Conservation (phyloP, 2,113 vertebrate species). For the Apaloderma vittatum region DNA sequence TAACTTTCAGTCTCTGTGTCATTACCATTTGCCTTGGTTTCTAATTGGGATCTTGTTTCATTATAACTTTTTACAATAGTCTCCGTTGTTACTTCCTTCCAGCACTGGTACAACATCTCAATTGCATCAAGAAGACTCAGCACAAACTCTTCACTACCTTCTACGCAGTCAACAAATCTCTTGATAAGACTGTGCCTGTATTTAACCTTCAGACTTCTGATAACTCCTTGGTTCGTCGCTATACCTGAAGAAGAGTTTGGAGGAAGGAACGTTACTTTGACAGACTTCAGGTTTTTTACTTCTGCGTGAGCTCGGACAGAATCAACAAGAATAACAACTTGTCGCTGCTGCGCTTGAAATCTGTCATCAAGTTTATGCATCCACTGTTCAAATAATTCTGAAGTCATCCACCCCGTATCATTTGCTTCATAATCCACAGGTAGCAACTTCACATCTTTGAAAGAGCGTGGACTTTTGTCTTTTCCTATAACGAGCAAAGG, state of each 20-base stretch:
- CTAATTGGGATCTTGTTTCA: conserved; percentile 63
- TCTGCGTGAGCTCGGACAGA: conserved; percentile 69
- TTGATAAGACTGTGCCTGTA: conserved; percentile 74
- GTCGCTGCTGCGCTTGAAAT: conserved; percentile 75
- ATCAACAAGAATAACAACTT: conserved; percentile 71
- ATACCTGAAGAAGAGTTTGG: conserved; percentile 47
- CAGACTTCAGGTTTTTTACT: conserved; percentile 70
- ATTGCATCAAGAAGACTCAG: conserved; percentile 74
- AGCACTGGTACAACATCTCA: conserved; percentile 74
- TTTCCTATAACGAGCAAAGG: conserved; percentile 79
- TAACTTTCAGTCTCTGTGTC: not conserved
- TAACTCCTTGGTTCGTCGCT: conserved; percentile 62
- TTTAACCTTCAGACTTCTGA: conserved; percentile 77
- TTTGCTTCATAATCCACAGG: conserved; percentile 78
- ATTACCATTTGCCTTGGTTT: not conserved
- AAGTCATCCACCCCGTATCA: conserved; percentile 64
- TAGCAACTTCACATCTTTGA: conserved; percentile 42
- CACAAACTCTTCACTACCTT: conserved; percentile 72
- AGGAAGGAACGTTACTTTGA: conserved; percentile 72
- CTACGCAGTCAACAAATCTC: conserved; percentile 74
- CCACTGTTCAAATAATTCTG: conserved; percentile 75
- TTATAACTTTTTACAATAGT: conserved; percentile 58
- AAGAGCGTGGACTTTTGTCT: conserved; percentile 27
- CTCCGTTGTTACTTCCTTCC: conserved; percentile 61
- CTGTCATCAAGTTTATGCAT: conserved; percentile 72